Conservation (phyloP, 2,888 invertebrate genomes). For the Sylvicola fuscatus region DNA sequence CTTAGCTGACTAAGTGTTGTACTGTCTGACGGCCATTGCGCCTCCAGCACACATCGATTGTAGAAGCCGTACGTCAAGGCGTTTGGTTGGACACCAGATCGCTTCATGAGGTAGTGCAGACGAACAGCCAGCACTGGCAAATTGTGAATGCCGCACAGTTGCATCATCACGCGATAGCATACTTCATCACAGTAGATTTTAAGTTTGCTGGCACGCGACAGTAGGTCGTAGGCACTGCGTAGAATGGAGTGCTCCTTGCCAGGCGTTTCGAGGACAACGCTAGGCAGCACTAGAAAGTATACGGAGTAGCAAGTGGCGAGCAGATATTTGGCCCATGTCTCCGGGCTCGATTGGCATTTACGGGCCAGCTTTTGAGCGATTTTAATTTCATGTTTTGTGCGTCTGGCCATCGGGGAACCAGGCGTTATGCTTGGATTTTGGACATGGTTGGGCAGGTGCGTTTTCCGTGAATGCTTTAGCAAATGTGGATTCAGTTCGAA, state of each 20-base stretch:
- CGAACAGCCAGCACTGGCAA: slow-evolving; percentile 90
- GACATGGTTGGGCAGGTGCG: slow-evolving; percentile 19
- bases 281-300: slow-evolving; percentile 91
- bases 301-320: slow-evolving; percentile 79
- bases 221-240: slow-evolving; percentile 63
- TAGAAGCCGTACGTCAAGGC: slow-evolving; percentile 89
- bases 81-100: slow-evolving; percentile 84
- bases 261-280: slow-evolving; percentile 47
- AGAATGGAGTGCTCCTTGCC: slow-evolving; percentile 59
- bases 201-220: slow-evolving; percentile 71
- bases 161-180: slow-evolving; percentile 97
- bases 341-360: slow-evolving; percentile 43
- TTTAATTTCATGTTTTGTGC: slow-evolving; percentile 91
- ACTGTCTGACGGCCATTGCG: slow-evolving; percentile 79
- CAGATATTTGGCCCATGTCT: slow-evolving; percentile 82
- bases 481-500: slow-evolving; percentile 41
- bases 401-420: slow-evolving; percentile 75
- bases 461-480: slow-evolving; percentile 23
- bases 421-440: slow-evolving; percentile 31
- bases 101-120: slow-evolving; percentile 75
- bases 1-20: slow-evolving; percentile 52
- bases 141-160: slow-evolving; percentile 86
- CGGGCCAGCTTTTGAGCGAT: slow-evolving; percentile 56
- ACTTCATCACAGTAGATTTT: slow-evolving; percentile 86
- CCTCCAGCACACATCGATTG: slow-evolving; percentile 72